phyloP scores from a whole-genome alignment of 2,113 vertebrate genomes.

The Bolborhynchus lineola region DNA sequence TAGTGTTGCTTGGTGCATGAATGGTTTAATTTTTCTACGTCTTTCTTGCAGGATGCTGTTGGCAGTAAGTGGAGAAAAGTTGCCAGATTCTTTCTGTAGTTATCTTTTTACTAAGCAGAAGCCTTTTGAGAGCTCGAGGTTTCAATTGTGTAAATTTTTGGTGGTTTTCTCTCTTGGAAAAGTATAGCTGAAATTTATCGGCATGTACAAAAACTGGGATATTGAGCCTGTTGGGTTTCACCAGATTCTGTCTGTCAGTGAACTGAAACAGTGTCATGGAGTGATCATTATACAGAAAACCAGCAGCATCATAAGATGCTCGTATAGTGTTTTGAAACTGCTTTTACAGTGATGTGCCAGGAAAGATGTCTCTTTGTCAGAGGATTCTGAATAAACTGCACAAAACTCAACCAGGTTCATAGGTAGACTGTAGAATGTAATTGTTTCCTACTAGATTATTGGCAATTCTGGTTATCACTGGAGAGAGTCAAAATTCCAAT shows the following conservation, averaged over 20 bases:
- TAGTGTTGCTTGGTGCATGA: conserved; percentile 20
- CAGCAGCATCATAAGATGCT: background rate
- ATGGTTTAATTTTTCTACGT: background rate
- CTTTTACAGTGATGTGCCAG: background rate
- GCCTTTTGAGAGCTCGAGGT: background rate
- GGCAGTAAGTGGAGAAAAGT: conserved; percentile 13
- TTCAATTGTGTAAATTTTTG: background rate
- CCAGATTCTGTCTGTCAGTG: background rate
- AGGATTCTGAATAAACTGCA: background rate
- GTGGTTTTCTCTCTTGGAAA: background rate
- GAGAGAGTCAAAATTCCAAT: background rate
- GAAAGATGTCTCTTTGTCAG: background rate
- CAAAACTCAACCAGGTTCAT: background rate
- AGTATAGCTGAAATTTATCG: background rate
- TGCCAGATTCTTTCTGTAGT: background rate
- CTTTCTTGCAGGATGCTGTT: conserved; percentile 38
- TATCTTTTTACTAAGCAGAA: background rate
- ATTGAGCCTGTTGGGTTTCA: background rate
- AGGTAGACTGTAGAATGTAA: background rate
- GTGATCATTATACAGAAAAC: background rate
- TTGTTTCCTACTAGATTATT: background rate
- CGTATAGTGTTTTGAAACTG: background rate
- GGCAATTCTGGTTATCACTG: background rate
- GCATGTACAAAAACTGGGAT: background rate
- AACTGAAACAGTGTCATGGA: background rate